These are phyloP conservation scores for Drosophila birchii DNA, from an alignment of 2,888 invertebrate genomes.

Conservation along the genomic window DNA sequence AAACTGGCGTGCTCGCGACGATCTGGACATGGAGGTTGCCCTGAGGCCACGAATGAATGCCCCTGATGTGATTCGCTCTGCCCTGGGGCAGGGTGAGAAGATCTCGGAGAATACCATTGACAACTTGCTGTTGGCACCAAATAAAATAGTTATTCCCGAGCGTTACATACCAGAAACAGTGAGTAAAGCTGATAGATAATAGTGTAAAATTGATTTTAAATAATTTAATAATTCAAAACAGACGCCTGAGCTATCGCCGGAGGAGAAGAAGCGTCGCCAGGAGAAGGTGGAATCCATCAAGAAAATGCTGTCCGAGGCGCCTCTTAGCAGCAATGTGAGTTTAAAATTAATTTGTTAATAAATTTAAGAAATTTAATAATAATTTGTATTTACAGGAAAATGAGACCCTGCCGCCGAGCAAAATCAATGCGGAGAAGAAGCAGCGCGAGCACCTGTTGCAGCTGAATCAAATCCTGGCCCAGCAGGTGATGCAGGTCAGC, in stretches of 20 bases:
- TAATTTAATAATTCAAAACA: slow-evolving; percentile 80
- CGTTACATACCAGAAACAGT: slow-evolving; percentile 96
- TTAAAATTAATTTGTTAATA: accelerated
- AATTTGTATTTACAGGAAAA: slow-evolving; percentile 63
- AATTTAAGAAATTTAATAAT: not conserved
- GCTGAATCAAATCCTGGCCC: slow-evolving; percentile 95
- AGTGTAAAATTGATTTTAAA: not conserved
- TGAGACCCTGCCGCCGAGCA: slow-evolving; percentile 87
- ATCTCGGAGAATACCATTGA: slow-evolving; percentile 91
- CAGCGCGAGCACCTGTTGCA: slow-evolving; percentile 95
- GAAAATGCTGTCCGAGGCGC: slow-evolving; percentile 93
- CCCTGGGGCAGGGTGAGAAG: slow-evolving; percentile 87
- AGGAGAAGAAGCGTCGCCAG: slow-evolving; percentile 92
- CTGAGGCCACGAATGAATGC: slow-evolving; percentile 90
- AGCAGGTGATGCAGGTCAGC: slow-evolving; percentile 97
- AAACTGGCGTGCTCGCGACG: slow-evolving; percentile 90
- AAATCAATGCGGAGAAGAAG: slow-evolving; percentile 92
- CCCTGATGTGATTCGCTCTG: slow-evolving; percentile 94
- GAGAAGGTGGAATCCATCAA: slow-evolving; percentile 96
- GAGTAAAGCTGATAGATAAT: slow-evolving; percentile 34
- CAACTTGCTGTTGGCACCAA: slow-evolving; percentile 93
- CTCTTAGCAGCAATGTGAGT: slow-evolving; percentile 84
- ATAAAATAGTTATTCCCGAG: slow-evolving; percentile 96
- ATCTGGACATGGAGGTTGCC: slow-evolving; percentile 94
- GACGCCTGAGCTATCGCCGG: slow-evolving; percentile 93